phyloP scores from a whole-genome alignment of 2,797 vertebrate genomes.

The Chiloscyllium punctatum region DNA sequence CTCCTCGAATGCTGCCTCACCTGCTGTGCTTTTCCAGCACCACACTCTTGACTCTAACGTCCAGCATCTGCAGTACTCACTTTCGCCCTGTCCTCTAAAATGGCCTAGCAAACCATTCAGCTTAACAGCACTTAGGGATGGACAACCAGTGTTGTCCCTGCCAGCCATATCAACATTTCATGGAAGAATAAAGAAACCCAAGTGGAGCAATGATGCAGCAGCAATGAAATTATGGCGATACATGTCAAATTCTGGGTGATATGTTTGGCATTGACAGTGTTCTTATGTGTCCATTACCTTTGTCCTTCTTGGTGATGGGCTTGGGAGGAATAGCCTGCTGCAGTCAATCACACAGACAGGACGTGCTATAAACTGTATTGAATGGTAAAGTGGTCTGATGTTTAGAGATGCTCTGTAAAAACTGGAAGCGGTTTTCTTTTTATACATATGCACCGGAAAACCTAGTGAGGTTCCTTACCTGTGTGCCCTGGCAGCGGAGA shows the following conservation, averaged over 20 bases:
- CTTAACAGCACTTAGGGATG: too few species aligned
- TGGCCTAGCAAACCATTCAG: too few species aligned
- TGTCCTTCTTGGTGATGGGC: background rate
- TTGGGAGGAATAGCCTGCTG: background rate
- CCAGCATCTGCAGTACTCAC: too few species aligned
- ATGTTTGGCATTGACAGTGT: background rate
- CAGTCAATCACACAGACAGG: background rate
- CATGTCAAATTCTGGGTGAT: background rate
- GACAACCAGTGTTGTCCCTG: too few species aligned
- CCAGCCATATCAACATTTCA: too few species aligned
- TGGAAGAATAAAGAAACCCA: too few species aligned
- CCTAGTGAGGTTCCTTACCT: slow-evolving; percentile 60
- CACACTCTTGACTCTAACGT: too few species aligned
- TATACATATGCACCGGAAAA: background rate
- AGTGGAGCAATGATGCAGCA: background rate
- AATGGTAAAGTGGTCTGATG: background rate
- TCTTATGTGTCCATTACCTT: background rate
- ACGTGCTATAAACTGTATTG: background rate
- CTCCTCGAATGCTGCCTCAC: too few species aligned
- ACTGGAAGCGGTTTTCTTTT: background rate
- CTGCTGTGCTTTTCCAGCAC: too few species aligned
- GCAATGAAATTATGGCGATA: background rate
- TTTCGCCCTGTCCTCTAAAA: too few species aligned
- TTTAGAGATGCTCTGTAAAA: background rate
- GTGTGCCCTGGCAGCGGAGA: slow-evolving; percentile 88